Conservation (phyloP, 1,140 invertebrate species). For the Megalopta genalis region DNA sequence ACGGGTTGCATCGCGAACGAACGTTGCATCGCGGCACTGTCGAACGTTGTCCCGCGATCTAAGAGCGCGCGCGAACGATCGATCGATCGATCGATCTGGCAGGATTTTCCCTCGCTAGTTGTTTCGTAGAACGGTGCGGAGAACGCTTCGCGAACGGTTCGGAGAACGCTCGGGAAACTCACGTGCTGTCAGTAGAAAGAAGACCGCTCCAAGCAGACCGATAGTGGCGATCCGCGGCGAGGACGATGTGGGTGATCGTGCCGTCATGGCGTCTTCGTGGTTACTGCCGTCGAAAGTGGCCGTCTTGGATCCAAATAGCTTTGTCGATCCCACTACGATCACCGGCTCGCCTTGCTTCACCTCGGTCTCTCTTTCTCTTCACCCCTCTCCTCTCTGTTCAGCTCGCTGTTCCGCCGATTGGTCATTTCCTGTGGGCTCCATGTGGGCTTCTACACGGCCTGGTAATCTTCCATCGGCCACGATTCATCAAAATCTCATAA, state of each 20-base stretch:
- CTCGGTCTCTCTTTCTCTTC: conserved; percentile 50
- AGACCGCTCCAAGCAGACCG: conserved; percentile 69
- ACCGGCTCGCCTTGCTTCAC: conserved; percentile 67
- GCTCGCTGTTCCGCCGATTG: conserved; percentile 30
- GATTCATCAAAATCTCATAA: no score
- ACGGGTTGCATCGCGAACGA: no score
- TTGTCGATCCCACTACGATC: conserved; percentile 76
- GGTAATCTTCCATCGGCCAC: no score
- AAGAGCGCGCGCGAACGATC: no score
- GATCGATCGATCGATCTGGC: no score
- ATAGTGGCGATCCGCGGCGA: conserved; percentile 62
- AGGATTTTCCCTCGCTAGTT: no score
- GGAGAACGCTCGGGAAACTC: conserved; percentile 57
- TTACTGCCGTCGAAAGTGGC: conserved; percentile 76
- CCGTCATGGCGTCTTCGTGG: conserved; percentile 78
- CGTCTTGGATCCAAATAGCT: conserved; percentile 72
- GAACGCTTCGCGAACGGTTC: no score
- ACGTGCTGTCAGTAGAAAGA: conserved; percentile 72
- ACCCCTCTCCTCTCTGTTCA: conserved; percentile 3
- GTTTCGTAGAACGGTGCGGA: no score
- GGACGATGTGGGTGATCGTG: conserved; percentile 75
- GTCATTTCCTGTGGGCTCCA: conserved; percentile 7
- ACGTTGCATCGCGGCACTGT: no score
- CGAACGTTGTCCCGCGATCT: no score
- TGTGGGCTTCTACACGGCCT: not conserved